A percentile compares a stretch with the other conserved stretches of the same genome.
These are phyloP conservation scores for Mesochorus sp. DNA, from an alignment of 2,888 invertebrate genomes.

Conservation along the genomic window DNA sequence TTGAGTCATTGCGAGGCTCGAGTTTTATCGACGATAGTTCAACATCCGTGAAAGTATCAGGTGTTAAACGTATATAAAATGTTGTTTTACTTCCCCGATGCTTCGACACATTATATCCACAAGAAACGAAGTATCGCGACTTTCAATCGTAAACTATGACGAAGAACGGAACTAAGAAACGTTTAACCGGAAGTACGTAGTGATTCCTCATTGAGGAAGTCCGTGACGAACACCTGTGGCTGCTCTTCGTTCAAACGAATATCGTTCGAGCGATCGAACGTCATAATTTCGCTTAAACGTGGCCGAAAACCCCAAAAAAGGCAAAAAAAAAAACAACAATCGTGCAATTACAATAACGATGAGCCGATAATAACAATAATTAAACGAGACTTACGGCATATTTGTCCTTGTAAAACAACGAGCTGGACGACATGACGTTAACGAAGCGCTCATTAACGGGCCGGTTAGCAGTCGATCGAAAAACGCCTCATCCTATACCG, in stretches of 20 bases:
- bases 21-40: conserved; percentile 53
- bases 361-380: conserved; percentile 44
- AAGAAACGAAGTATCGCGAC: too few species aligned
- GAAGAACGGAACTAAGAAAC: too few species aligned
- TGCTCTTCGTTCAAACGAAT: too few species aligned
- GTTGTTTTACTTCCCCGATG: too few species aligned
- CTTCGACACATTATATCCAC: too few species aligned
- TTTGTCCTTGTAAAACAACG: conserved; percentile 80
- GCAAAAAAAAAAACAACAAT: neutral
- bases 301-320: too few species aligned
- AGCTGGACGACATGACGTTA: conserved; percentile 79
- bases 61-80: conserved; percentile 10
- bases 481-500: conserved; percentile 32
- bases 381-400: conserved; percentile 74
- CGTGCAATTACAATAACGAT: conserved; percentile 2
- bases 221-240: too few species aligned
- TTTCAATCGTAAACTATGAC: too few species aligned
- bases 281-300: too few species aligned
- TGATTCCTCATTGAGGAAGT: too few species aligned
- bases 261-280: too few species aligned
- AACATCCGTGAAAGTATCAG: conserved; percentile 61
- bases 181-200: too few species aligned
- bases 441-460: conserved; percentile 63
- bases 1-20: conserved; percentile 18
- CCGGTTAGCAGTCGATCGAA: conserved; percentile 58